phyloP scores from a whole-genome alignment of 2,113 vertebrate species.

The Paracanthobrama guichenoti region DNA sequence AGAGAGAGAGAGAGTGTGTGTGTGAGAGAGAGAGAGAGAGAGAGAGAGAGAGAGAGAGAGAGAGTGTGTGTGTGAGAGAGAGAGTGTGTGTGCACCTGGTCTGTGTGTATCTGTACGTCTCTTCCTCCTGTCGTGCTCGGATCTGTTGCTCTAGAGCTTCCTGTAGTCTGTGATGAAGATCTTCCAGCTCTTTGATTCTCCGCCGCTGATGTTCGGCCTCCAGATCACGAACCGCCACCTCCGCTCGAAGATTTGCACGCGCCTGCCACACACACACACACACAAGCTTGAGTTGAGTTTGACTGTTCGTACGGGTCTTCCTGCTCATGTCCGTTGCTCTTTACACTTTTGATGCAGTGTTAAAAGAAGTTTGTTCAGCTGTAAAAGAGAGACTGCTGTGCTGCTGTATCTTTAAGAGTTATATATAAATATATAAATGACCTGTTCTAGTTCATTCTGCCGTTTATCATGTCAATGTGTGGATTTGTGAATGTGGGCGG shows the following conservation, averaged over 20 bases:
- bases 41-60: neutral
- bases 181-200: constrained; percentile 90
- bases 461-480: too few species aligned
- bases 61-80: neutral
- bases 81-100: constrained; percentile 54
- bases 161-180: constrained; percentile 88
- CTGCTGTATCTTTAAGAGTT: too few species aligned
- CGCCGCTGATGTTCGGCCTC: constrained; percentile 87
- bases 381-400: too few species aligned
- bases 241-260: constrained; percentile 90
- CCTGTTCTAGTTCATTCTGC: too few species aligned
- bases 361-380: too few species aligned
- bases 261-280: constrained; percentile 72
- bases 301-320: neutral
- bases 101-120: constrained; percentile 86
- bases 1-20: neutral
- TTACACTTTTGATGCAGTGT: too few species aligned
- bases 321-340: neutral
- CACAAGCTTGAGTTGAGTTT: too few species aligned
- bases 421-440: too few species aligned
- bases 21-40: neutral
- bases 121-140: constrained; percentile 87
- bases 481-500: too few species aligned
- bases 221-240: constrained; percentile 91
- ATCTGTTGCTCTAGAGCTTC: constrained; percentile 92